phyloP scores from a whole-genome alignment of 2,113 vertebrate species.

The Aphelocoma coerulescens region DNA sequence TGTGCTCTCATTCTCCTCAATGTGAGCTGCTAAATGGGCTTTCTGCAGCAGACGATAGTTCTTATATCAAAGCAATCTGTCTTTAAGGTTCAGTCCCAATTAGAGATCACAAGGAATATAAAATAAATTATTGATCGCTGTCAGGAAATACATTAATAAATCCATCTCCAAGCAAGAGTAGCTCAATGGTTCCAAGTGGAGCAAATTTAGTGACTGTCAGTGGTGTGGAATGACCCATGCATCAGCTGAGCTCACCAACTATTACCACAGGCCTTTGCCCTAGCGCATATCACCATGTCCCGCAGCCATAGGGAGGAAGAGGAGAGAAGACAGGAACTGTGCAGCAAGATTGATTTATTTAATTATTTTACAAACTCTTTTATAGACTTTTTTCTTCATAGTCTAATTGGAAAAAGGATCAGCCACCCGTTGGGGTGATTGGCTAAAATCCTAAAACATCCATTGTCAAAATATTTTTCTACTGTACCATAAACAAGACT shows the following conservation, averaged over 20 bases:
- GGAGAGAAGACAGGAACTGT: no score
- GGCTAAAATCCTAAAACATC: no score
- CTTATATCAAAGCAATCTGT: neutral
- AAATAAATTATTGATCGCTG: slow-evolving; percentile 55
- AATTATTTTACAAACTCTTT: no score
- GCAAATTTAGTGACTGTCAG: neutral
- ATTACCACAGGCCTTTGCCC: no score
- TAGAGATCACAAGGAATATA: slow-evolving; percentile 54
- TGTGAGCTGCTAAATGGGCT: slow-evolving; percentile 12
- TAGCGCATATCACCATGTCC: no score
- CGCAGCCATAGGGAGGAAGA: no score
- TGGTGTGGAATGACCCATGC: neutral
- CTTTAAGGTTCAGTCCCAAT: slow-evolving; percentile 15
- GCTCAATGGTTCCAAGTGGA: slow-evolving; percentile 44
- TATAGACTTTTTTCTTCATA: no score
- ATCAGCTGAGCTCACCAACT: neutral
- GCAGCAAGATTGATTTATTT: no score
- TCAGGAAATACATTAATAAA: slow-evolving; percentile 41
- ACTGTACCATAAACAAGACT: no score
- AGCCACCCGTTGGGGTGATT: no score
- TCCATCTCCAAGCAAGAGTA: slow-evolving; percentile 13
- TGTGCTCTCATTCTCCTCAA: neutral
- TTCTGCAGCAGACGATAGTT: slow-evolving; percentile 19
- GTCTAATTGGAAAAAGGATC: no score
- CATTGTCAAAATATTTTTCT: no score